phyloP scores from a whole-genome alignment of 1,140 invertebrate species.

The Diorhabda carinulata region DNA sequence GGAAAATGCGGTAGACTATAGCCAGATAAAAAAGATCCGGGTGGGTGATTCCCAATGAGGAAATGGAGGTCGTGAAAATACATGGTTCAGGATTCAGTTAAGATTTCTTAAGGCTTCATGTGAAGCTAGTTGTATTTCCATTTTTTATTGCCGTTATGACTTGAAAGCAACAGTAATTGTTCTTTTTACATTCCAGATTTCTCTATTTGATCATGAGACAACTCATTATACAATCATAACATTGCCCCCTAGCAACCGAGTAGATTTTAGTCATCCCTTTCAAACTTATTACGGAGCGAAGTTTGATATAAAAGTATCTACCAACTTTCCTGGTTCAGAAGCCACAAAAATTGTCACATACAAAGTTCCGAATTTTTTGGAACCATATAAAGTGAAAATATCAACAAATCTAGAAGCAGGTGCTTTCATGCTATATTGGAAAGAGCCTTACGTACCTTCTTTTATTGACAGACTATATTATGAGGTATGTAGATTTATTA shows the following conservation, averaged over 20 bases:
- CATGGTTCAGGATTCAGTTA: too few relatives aligned
- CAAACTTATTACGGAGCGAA: conserved; percentile 28
- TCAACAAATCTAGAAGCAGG: conserved; percentile 29
- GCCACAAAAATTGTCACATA: conserved; percentile 27
- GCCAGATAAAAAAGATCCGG: too few relatives aligned
- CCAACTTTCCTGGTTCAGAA: conserved; percentile 28
- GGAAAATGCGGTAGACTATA: too few relatives aligned
- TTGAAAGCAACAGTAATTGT: neutral
- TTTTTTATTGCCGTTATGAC: too few relatives aligned
- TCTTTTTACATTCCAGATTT: conserved; percentile 21
- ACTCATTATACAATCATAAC: conserved; percentile 22
- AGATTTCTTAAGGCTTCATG: too few relatives aligned
- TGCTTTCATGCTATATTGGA: conserved; percentile 38
- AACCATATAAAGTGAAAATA: conserved; percentile 35
- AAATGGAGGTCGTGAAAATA: too few relatives aligned
- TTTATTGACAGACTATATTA: conserved; percentile 34
- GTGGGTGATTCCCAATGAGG: too few relatives aligned
- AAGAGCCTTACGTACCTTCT: conserved; percentile 34
- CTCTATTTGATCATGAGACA: conserved; percentile 15
- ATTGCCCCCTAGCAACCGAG: conserved; percentile 17
- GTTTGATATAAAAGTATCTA: conserved; percentile 35
- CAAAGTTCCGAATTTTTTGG: conserved; percentile 33
- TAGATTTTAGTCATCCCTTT: conserved; percentile 23
- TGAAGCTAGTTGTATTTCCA: too few relatives aligned
- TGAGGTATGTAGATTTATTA: conserved; percentile 21